Conservation (phyloP, 2,888 invertebrate genomes). For the Steinernema carpocapsae region DNA sequence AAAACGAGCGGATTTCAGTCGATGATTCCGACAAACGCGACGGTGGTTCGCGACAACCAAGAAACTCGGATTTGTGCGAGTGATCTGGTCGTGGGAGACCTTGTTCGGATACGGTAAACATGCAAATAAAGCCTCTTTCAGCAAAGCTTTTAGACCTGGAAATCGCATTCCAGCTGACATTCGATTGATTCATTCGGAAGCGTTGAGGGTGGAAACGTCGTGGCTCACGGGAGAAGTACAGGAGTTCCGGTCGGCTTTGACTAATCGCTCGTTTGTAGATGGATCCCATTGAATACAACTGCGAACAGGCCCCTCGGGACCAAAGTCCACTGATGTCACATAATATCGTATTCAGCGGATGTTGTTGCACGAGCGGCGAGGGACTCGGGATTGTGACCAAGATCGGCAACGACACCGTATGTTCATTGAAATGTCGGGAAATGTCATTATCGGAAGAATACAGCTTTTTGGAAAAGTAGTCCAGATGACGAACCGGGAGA, state of each 20-base stretch:
- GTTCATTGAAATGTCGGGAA: not conserved
- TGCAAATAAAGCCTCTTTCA: not conserved
- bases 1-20: constrained; percentile 46
- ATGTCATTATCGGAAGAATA: constrained; percentile 24
- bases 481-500: constrained; percentile 50
- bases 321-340: constrained; percentile 44
- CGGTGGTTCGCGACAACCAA: constrained; percentile 44
- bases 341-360: constrained; percentile 48
- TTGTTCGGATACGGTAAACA: constrained; percentile 42
- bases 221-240: constrained; percentile 47
- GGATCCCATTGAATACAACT: constrained; percentile 44
- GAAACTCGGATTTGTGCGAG: constrained; percentile 41
- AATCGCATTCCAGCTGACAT: constrained; percentile 46
- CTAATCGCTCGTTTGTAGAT: constrained; percentile 37
- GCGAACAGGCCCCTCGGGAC: constrained; percentile 38
- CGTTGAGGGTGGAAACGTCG: constrained; percentile 44
- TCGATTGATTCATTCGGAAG: constrained; percentile 41
- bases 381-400: constrained; percentile 47
- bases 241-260: not conserved
- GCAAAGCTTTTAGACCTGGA: constrained; percentile 35
- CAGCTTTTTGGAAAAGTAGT: constrained; percentile 57
- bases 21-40: constrained; percentile 41
- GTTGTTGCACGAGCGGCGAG: constrained; percentile 42
- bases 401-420: constrained; percentile 47
- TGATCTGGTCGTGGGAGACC: constrained; percentile 46